Evolutionary conservation across 2,113 vertebrate species (phyloP).

Genomic region (Neogobius melanostomus): DNA sequence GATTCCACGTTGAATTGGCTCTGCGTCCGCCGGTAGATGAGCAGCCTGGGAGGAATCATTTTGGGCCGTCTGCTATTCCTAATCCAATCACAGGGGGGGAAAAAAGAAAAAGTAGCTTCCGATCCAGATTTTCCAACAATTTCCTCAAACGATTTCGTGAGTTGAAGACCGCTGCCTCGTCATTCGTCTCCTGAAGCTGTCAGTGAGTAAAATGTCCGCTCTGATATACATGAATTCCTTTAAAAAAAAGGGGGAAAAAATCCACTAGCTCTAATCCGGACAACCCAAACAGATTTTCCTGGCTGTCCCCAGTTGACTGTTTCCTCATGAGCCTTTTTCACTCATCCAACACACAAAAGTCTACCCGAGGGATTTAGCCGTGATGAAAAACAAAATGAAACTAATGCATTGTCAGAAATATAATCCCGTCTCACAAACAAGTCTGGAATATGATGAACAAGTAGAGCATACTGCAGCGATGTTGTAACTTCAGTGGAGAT

Average conservation of each 20-base stretch:
- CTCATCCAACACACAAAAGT: conserved; percentile 36
- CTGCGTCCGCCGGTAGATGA: conserved; percentile 79
- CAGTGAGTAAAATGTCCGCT: conserved; percentile 44
- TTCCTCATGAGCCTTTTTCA: conserved; percentile 11
- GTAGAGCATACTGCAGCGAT: neutral
- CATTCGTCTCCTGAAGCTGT: conserved; percentile 31
- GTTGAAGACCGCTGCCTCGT: neutral
- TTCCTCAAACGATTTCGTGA: neutral
- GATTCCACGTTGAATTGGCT: conserved; percentile 59
- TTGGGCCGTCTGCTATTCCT: neutral
- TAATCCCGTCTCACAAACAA: conserved; percentile 59
- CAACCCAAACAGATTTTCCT: conserved; percentile 62
- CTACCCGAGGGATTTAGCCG: conserved; percentile 47
- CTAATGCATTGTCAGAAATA: conserved; percentile 46
- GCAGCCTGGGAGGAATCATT: conserved; percentile 90
- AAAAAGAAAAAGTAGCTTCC: neutral
- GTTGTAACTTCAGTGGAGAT: neutral
- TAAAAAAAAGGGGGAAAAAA: neutral
- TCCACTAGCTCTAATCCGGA: conserved; percentile 56
- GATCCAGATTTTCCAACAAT: neutral
- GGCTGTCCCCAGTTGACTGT: conserved; percentile 23
- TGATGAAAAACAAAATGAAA: conserved; percentile 40
- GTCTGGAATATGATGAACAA: conserved; percentile 7
- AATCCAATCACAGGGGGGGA: conserved; percentile 27
- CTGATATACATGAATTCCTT: conserved; percentile 33